These are phyloP conservation scores for Spialia ferax DNA, from an alignment of 2,888 invertebrate species.

Conservation along the genomic window DNA sequence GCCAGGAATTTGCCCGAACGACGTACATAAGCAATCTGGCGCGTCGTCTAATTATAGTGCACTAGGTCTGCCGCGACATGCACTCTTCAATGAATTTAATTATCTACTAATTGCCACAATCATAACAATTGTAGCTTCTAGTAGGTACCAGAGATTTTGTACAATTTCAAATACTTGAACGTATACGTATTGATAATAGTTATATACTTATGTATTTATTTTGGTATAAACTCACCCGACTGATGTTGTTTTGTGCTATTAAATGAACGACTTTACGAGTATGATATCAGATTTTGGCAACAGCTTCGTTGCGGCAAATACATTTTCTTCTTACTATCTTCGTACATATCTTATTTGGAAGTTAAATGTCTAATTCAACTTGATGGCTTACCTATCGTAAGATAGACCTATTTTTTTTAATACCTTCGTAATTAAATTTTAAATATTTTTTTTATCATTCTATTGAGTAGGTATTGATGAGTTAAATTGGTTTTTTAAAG, in stretches of 20 bases:
- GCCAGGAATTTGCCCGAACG: slow-evolving; percentile 68
- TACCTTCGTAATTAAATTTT: too few species aligned
- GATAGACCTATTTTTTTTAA: too few species aligned
- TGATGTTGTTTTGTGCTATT: slow-evolving; percentile 22
- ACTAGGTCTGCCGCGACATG: slow-evolving; percentile 60
- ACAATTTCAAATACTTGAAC: neutral
- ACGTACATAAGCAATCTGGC: slow-evolving; percentile 67
- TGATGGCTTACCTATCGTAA: too few species aligned
- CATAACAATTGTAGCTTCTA: slow-evolving; percentile 28
- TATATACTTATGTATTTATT: neutral
- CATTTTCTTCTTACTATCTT: neutral
- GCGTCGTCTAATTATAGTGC: slow-evolving; percentile 70
- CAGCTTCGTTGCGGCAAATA: slow-evolving; percentile 11
- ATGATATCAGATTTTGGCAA: slow-evolving; percentile 37
- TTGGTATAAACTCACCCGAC: slow-evolving; percentile 18
- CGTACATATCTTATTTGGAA: too few species aligned
- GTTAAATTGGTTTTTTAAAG: too few species aligned
- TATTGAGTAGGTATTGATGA: too few species aligned
- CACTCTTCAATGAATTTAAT: slow-evolving; percentile 55
- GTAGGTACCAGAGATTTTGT: neutral
- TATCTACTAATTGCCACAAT: slow-evolving; percentile 42
- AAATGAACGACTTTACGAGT: slow-evolving; percentile 23
- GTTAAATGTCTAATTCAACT: too few species aligned
- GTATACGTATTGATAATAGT: neutral
- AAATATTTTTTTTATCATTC: too few species aligned